A percentile compares a stretch with the other conserved stretches of the same genome.
phyloP scores from a whole-genome alignment of 2,888 invertebrate species.

The Drosophila fungiperda region DNA sequence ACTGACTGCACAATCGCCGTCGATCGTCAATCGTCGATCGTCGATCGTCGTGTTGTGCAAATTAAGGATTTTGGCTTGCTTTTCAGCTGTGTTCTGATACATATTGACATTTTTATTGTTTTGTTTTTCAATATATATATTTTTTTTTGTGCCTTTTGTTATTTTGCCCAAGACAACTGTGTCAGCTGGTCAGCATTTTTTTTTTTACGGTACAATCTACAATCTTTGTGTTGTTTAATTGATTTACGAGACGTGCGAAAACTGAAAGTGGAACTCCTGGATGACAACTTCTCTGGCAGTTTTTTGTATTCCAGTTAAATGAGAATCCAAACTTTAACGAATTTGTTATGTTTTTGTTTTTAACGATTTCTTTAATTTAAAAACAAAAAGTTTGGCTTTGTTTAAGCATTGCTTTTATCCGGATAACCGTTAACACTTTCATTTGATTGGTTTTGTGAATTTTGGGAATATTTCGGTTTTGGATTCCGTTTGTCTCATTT shows the following conservation, averaged over 20 bases:
- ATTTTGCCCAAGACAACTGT: slow-evolving; percentile 34
- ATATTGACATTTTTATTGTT: slow-evolving; percentile 58
- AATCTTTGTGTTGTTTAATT: slow-evolving; percentile 48
- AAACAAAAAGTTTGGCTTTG: neutral
- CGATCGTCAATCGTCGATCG: slow-evolving; percentile 43
- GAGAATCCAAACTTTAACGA: neutral
- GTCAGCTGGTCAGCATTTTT: slow-evolving; percentile 50
- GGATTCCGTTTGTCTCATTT: slow-evolving; percentile 26
- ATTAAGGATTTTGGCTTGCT: slow-evolving; percentile 56
- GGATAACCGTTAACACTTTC: slow-evolving; percentile 49
- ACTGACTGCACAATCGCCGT: slow-evolving; percentile 62
- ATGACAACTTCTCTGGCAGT: neutral
- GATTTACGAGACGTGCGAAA: slow-evolving; percentile 40
- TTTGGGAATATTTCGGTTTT: slow-evolving; percentile 8
- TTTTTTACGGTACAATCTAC: slow-evolving; percentile 65
- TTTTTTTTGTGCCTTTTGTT: slow-evolving; percentile 11
- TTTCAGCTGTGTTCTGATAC: slow-evolving; percentile 31
- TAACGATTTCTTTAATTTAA: neutral
- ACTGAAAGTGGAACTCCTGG: slow-evolving; percentile 26
- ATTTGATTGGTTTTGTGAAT: slow-evolving; percentile 28
- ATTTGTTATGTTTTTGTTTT: too few species aligned
- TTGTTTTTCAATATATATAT: neutral
- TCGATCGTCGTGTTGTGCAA: slow-evolving; percentile 57
- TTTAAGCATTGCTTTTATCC: neutral
- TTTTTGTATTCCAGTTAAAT: neutral